Conservation (phyloP, 2,888 invertebrate species). For the Rhagophthalmus giganteus region DNA sequence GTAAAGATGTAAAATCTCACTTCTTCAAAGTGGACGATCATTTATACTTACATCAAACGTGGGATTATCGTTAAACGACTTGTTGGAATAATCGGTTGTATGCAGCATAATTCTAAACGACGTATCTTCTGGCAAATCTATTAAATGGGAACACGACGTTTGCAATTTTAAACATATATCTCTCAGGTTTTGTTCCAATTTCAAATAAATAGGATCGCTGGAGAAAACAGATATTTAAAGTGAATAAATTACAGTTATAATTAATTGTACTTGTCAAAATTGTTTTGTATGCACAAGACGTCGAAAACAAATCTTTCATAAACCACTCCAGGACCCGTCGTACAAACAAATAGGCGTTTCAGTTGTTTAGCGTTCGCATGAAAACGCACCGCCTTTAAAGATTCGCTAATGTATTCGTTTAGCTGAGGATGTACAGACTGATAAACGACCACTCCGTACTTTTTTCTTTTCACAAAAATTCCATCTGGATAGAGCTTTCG, state of each 20-base stretch:
- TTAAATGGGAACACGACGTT: conserved; percentile 56
- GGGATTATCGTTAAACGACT: conserved; percentile 60
- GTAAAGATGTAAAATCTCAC: no score
- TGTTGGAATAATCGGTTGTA: conserved; percentile 63
- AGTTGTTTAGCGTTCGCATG: conserved; percentile 59
- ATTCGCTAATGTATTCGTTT: conserved; percentile 63
- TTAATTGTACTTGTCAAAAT: conserved; percentile 43
- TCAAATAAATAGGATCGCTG: conserved; percentile 64
- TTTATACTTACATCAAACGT: conserved; percentile 52
- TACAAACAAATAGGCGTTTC: conserved; percentile 57
- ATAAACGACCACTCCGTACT: conserved; percentile 65
- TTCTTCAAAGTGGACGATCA: no score
- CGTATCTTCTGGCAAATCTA: conserved; percentile 58
- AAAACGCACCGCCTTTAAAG: conserved; percentile 58
- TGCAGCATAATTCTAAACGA: conserved; percentile 65
- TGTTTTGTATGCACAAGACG: conserved; percentile 44
- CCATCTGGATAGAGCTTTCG: conserved; percentile 66
- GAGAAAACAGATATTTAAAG: conserved; percentile 30
- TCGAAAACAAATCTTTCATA: conserved; percentile 58
- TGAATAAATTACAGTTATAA: no score
- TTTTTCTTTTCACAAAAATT: conserved; percentile 65
- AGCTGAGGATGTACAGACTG: conserved; percentile 67
- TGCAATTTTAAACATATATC: conserved; percentile 64
- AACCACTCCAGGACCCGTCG: conserved; percentile 51
- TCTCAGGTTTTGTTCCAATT: conserved; percentile 64